Base-by-base conservation (phyloP, 2,797 vertebrate species). In the Acrossocheilus fasciatus region DNA sequence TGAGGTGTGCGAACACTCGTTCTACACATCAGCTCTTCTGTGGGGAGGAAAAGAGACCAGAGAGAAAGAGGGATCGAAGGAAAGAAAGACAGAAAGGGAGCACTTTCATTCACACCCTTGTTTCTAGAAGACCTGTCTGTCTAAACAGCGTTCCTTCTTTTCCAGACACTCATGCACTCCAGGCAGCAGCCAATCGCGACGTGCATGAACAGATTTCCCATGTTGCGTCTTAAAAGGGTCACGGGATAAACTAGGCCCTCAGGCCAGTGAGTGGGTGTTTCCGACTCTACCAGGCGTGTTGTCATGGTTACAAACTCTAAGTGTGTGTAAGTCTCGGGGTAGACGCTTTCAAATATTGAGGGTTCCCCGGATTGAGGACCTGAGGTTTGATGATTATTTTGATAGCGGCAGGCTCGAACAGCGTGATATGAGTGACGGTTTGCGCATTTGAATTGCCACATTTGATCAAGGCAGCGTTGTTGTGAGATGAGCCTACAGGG, bases 151-250 rank as follows among this genome's bases (percentile, higher is more conserved):
- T 23, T 69, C 36, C 39, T 78, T 30, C 34, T 34, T 41, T 68
- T 50, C 54, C 73, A 70, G 64, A 52, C 17, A 15, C 70, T 26
- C 59, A 64, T 73, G 66, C 77, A 62, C 43, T 69, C 26, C 20
- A 4, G 54, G 43, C 43, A 64, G 18, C 11, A 57, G 43, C 64
- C 81, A 75, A 78, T 85, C 75, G 20, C 10, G 2, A 14, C 3
- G n/a, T 57, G 39, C n/a, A 62, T 43, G 41, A 78, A 54, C 39
- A 82, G 76, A 85, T 83, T 88, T 83, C 84, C 84, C 74, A 83
- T 64, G 85, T 80, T 88, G 81, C 74, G 45, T 68, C 85, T 87
- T 87, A 86, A 83, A 88, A 88, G 86, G 88, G 80, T 88, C 4
- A 26, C 30, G 36, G 82, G 73, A 86, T 76, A 78, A 87, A 84